These are phyloP conservation scores for Nysson spinosus DNA, from an alignment of 2,888 invertebrate species.

Conservation along the genomic window DNA sequence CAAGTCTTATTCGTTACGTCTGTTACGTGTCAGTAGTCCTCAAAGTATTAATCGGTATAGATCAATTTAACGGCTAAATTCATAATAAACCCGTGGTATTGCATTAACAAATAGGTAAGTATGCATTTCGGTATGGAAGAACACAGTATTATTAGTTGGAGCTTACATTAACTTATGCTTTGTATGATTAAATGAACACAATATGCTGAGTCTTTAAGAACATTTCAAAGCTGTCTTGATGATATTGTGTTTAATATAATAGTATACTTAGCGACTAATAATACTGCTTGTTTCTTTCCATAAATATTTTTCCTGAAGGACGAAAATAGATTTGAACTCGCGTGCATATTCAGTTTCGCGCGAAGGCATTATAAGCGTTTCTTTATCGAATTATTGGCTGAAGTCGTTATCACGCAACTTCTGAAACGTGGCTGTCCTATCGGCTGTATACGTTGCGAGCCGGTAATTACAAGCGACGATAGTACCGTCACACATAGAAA, in stretches of 20 bases:
- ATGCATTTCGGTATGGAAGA: too few relatives aligned
- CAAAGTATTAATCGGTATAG: constrained; percentile 40
- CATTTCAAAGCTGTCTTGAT: not conserved
- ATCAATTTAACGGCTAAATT: constrained; percentile 16
- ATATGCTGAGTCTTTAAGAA: too few relatives aligned
- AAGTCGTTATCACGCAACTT: constrained; percentile 62
- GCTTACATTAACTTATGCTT: too few relatives aligned
- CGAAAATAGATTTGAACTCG: constrained; percentile 15
- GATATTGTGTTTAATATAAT: constrained; percentile 10
- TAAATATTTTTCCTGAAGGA: constrained; percentile 14
- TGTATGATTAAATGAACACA: too few relatives aligned
- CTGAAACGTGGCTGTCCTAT: constrained; percentile 67
- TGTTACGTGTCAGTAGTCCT: constrained; percentile 39
- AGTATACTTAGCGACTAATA: not conserved
- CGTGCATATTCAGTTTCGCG: constrained; percentile 24
- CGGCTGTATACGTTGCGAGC: constrained; percentile 63
- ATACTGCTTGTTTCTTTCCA: not conserved
- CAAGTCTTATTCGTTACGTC: constrained; percentile 14
- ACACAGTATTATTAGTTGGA: too few relatives aligned
- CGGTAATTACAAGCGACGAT: constrained; percentile 69
- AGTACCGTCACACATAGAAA: constrained; percentile 60
- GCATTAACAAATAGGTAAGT: too few relatives aligned
- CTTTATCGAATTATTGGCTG: constrained; percentile 56
- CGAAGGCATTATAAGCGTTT: constrained; percentile 15
- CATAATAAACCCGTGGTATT: constrained; percentile 2